phyloP scores from a whole-genome alignment of 2,888 invertebrate species.

The Drosophila buzzatii region DNA sequence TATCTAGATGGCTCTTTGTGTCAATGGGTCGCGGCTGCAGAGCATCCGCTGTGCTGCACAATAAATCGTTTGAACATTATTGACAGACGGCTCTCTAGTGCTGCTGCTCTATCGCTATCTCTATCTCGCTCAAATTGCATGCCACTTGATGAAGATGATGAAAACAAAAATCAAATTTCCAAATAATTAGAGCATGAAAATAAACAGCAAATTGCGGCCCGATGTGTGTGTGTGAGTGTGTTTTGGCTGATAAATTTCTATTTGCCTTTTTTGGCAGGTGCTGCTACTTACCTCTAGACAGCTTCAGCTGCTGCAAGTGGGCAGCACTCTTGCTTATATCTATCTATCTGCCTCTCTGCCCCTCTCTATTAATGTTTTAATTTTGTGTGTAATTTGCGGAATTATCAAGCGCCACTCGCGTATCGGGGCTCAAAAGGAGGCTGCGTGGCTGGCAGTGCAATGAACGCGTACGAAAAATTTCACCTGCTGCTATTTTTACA shows the following conservation, averaged over 20 bases:
- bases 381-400: conserved; percentile 54
- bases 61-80: conserved; percentile 25
- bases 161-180: conserved; percentile 67
- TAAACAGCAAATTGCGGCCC: conserved; percentile 66
- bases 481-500: conserved; percentile 49
- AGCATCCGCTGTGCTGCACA: conserved; percentile 3
- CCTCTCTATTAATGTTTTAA: conserved; percentile 58
- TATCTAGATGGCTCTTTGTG: conserved; percentile 52
- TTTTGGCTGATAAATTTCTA: conserved; percentile 64
- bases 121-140: conserved; percentile 41
- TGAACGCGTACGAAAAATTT: conserved; percentile 58
- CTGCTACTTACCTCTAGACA: conserved; percentile 59
- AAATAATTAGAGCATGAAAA: conserved; percentile 81
- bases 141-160: conserved; percentile 47
- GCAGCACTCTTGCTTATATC: conserved; percentile 21
- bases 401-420: conserved; percentile 43
- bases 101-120: background rate
- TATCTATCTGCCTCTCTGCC: background rate
- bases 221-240: conserved; percentile 29
- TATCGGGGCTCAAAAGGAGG: background rate
- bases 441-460: conserved; percentile 40
- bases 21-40: conserved; percentile 47
- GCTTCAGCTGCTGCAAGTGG: conserved; percentile 52
- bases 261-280: conserved; percentile 71
- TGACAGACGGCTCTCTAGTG: conserved; percentile 14